Evolutionary conservation across 2,888 invertebrate genomes (phyloP).

Genomic region (Toxonevra muliebris): DNA sequence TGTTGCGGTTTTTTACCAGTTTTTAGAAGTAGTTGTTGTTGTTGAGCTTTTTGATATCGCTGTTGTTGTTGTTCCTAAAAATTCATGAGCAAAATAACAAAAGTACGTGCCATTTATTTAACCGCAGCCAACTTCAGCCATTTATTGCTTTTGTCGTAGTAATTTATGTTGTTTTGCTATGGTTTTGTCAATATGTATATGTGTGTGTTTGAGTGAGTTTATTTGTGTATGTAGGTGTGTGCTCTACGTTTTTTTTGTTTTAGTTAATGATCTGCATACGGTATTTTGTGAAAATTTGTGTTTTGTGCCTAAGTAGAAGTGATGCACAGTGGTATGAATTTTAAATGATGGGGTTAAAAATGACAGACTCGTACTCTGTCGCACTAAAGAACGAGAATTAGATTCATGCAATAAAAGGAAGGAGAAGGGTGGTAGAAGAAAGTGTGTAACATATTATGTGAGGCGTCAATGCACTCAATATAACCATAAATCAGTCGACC

Average conservation of each 20-base stretch:
- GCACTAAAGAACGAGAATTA: no score
- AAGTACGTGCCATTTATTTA: conserved; percentile 31
- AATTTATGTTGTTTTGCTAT: neutral
- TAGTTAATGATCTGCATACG: conserved; percentile 31
- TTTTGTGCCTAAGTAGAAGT: neutral
- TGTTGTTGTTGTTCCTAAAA: neutral
- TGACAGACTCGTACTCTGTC: no score
- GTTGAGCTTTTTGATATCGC: neutral
- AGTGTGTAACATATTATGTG: no score
- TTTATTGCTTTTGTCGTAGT: conserved; percentile 7
- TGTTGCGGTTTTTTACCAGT: neutral
- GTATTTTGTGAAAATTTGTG: conserved; percentile 5
- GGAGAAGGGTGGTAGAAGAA: no score
- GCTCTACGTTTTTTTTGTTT: neutral
- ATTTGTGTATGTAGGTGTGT: neutral
- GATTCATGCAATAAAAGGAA: no score
- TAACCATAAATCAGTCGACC: no score
- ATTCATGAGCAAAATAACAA: conserved; percentile 20
- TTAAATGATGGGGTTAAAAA: no score
- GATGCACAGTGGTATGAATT: no score
- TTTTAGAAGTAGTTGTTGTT: no score
- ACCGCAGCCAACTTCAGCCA: conserved; percentile 31
- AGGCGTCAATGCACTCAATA: no score
- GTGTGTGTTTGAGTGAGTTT: neutral
- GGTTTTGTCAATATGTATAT: neutral